A percentile compares a stretch with the other conserved stretches of the same genome.
These are phyloP conservation scores for Tor tambroides DNA, from an alignment of 2,113 vertebrate genomes.

Conservation along the genomic window DNA sequence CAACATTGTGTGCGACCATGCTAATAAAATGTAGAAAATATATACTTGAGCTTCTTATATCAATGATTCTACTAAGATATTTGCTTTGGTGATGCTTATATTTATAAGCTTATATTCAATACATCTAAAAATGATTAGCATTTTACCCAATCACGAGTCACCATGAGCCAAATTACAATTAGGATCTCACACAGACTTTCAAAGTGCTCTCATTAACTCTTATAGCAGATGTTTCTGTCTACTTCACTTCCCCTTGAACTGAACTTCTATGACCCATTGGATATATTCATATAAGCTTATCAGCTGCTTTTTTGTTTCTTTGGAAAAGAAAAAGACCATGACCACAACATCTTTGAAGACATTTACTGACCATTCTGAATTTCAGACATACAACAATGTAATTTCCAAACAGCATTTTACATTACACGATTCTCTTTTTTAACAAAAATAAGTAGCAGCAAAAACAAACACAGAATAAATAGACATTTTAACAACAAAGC, in stretches of 20 bases:
- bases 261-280: too few relatives aligned
- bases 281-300: not conserved
- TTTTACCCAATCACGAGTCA: too few relatives aligned
- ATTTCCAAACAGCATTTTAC: constrained; percentile 60
- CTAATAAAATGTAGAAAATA: not conserved
- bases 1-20: not conserved
- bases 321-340: not conserved
- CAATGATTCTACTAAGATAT: not conserved
- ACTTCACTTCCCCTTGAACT: constrained; percentile 38
- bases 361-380: constrained; percentile 62
- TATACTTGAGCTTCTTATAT: not conserved
- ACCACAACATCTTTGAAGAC: constrained; percentile 1
- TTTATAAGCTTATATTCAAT: too few relatives aligned
- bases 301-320: not conserved
- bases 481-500: constrained; percentile 53
- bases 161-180: constrained; percentile 31
- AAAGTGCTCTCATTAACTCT: constrained; percentile 58
- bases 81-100: not conserved
- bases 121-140: too few relatives aligned
- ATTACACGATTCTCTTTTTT: constrained; percentile 62
- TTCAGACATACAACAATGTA: constrained; percentile 64
- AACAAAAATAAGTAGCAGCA: constrained; percentile 72
- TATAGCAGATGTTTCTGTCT: constrained; percentile 43
- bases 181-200: constrained; percentile 60
- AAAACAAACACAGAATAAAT: constrained; percentile 77